Evolutionary conservation across 2,888 invertebrate genomes (phyloP).

Genomic region (Auanema freiburgensis): DNA sequence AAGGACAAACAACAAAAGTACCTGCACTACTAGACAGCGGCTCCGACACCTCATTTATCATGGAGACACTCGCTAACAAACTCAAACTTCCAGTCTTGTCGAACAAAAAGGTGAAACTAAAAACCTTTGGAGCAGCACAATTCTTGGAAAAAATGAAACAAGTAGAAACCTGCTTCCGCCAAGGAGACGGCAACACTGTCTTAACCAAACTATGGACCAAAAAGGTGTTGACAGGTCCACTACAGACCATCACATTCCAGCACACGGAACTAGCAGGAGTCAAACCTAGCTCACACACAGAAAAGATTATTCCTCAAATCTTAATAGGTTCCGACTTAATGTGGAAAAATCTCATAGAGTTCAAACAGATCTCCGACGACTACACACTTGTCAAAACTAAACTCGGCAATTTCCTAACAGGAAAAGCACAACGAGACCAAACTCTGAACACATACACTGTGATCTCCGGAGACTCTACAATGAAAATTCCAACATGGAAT

Average conservation of each 20-base stretch:
- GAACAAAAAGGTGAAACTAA: no score
- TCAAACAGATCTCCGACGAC: neutral
- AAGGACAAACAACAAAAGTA: no score
- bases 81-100: no score
- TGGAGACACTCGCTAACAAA: no score
- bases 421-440: no score
- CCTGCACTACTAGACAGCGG: no score
- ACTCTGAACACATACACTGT: no score
- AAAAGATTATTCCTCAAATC: conserved; percentile 9
- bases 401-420: conserved; percentile 10
- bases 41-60: no score
- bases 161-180: neutral
- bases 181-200: neutral
- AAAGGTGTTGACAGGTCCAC: neutral
- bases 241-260: neutral
- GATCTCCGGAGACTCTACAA: neutral
- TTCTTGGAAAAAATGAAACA: no score
- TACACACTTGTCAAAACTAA: neutral
- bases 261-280: neutral
- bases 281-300: neutral
- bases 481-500: neutral
- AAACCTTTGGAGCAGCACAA: no score
- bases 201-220: neutral
- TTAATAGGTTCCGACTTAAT: conserved; percentile 5
- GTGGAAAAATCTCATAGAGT: conserved; percentile 4